Conservation (phyloP, 2,888 invertebrate genomes). For the Julus scanicus region DNA sequence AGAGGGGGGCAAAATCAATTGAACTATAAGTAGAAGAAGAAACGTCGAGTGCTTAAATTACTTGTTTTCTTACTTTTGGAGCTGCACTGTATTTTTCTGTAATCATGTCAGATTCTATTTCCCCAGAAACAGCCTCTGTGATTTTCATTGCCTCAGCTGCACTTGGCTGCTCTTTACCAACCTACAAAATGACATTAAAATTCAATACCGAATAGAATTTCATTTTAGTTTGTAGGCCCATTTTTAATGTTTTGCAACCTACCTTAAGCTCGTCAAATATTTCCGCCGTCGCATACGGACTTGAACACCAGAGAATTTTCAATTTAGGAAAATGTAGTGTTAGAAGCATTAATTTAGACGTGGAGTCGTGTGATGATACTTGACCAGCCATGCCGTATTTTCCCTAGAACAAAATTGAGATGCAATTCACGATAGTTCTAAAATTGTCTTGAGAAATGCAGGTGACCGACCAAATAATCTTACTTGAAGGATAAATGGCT, state of each 20-base stretch:
- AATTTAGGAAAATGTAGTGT: conserved; percentile 94
- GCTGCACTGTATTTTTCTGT: conserved; percentile 77
- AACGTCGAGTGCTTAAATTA: too few relatives aligned
- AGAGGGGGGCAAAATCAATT: too few relatives aligned
- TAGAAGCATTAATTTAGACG: conserved; percentile 88
- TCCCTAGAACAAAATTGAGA: conserved; percentile 71
- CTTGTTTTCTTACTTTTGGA: conserved; percentile 71
- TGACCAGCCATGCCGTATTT: conserved; percentile 80
- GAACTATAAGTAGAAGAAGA: too few relatives aligned
- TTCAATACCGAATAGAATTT: too few relatives aligned
- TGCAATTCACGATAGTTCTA: conserved; percentile 43
- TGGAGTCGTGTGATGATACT: conserved; percentile 81
- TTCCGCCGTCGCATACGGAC: conserved; percentile 95
- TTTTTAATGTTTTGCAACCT: too few relatives aligned
- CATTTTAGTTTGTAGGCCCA: too few relatives aligned
- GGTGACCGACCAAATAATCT: conserved; percentile 55
- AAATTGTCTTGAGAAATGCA: conserved; percentile 38
- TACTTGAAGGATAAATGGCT: conserved; percentile 89
- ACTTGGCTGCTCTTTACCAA: conserved; percentile 84
- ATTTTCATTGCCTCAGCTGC: conserved; percentile 77
- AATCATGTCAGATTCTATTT: conserved; percentile 62
- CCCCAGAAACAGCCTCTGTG: conserved; percentile 72
- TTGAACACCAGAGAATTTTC: conserved; percentile 95
- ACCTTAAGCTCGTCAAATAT: conserved; percentile 95
- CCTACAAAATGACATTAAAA: conserved; percentile 69